These are phyloP conservation scores for Drosophila varians DNA, from an alignment of 1,140 invertebrate species.

Conservation along the genomic window DNA sequence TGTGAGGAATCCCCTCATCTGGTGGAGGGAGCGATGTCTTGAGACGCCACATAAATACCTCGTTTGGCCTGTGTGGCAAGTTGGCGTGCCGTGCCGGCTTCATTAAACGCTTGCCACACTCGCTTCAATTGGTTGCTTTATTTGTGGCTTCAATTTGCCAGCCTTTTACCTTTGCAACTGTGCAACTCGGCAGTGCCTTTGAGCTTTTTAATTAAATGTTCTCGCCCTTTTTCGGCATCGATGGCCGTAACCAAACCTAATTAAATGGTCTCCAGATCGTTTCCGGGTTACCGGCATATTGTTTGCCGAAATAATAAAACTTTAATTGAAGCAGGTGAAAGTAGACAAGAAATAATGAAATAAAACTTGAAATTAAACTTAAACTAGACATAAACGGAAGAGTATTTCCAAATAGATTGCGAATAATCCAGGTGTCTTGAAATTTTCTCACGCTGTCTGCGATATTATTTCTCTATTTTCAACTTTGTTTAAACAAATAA, in stretches of 20 bases:
- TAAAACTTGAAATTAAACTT: neutral
- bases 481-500: neutral
- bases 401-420: neutral
- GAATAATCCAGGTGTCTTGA: neutral
- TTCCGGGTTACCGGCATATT: constrained; percentile 38
- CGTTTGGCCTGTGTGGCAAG: constrained; percentile 60
- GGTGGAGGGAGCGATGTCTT: constrained; percentile 32
- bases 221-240: constrained; percentile 2
- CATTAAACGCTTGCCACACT: constrained; percentile 64
- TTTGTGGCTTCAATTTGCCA: constrained; percentile 70
- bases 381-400: neutral
- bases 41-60: constrained; percentile 72
- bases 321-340: constrained; percentile 28
- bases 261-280: constrained; percentile 40
- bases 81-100: constrained; percentile 50
- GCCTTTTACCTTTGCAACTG: neutral
- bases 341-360: constrained; percentile 24
- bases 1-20: neutral
- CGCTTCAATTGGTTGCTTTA: constrained; percentile 76
- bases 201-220: constrained; percentile 71
- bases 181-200: too few relatives aligned
- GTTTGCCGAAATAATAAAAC: constrained; percentile 37
- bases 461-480: constrained; percentile 5
- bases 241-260: constrained; percentile 33
- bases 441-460: neutral